Base-by-base conservation (phyloP, 2,113 vertebrate genomes). In the Cochlearius cochlearius region DNA sequence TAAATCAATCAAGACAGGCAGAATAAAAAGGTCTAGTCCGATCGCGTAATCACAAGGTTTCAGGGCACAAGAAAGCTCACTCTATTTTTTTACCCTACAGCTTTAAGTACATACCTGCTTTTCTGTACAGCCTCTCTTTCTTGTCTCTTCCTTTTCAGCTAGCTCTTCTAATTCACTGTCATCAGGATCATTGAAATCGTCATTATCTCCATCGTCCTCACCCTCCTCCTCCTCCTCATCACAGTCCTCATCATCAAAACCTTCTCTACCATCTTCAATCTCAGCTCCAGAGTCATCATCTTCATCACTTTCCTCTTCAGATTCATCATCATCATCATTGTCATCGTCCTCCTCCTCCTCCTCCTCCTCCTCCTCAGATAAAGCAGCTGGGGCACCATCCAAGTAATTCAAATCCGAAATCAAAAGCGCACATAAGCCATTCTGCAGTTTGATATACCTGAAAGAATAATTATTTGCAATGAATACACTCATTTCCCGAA, bases 391-490 rank as follows among this genome's bases (percentile, higher is more conserved):
- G 56, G 97, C 97, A 67, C 97, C 96, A 29, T 98, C 98, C 5
- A 88, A 26, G 43, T 98, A 98, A 95, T 98, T 98, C 93, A 99
- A 97, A 97, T 99, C 99, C 38, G 99, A 99, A 98, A 99, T 99
- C 96, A 99, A 98, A 79, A 99, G 98, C 50, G 98, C 99, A 97
- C 98, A 96, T 75, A 99, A 98, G 86, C 99, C 99, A 87, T 99
- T 99, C 21, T 96, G 98, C 92, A 99, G 98, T 92, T 98, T 98
- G 77, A 99, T 98, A 97, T 98, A 99, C 81, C 99, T 99, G 96
- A 45, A 96, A 96, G 60, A 80, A 89, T 11, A 91, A 79, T 83
- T 77, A 60, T 34, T 63, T 58, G 45, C 43, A 39, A 87, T 78
- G 20, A 77, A 59, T 34, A 20, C 32, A 10, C 41, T 59, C 17